A percentile compares a stretch with the other conserved stretches of the same genome.
Evolutionary conservation across 2,888 invertebrate species (phyloP).

Genomic region (Archips crataeganus): DNA sequence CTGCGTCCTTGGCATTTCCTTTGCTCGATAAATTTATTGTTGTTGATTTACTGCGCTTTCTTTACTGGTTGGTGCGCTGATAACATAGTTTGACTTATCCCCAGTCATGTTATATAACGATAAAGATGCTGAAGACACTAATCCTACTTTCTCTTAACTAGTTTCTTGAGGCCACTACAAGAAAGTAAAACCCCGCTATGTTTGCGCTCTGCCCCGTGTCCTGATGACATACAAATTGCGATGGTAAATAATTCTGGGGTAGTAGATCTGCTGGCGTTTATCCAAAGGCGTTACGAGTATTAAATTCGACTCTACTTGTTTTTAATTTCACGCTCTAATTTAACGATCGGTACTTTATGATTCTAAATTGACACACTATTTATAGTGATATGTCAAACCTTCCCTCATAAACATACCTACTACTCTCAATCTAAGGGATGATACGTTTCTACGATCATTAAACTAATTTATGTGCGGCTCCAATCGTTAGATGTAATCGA

Average conservation of each 20-base stretch:
- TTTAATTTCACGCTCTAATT: conserved; percentile 25
- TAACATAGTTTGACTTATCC: conserved; percentile 21
- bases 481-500: conserved; percentile 28
- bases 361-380: conserved; percentile 17
- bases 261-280: conserved; percentile 52
- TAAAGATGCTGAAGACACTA: conserved; percentile 75
- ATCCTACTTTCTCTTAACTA: conserved; percentile 85
- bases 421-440: conserved; percentile 6
- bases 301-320: conserved; percentile 27
- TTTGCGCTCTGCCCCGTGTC: conserved; percentile 79
- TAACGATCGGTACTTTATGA: conserved; percentile 12
- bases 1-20: conserved; percentile 38
- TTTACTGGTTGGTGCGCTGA: conserved; percentile 14
- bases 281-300: conserved; percentile 37
- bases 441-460: conserved; percentile 29
- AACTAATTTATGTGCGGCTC: conserved; percentile 22
- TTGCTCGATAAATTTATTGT: conserved; percentile 20
- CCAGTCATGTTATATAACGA: conserved; percentile 70
- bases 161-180: conserved; percentile 82
- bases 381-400: neutral
- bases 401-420: neutral
- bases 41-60: conserved; percentile 20
- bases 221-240: conserved; percentile 82
- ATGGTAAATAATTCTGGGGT: conserved; percentile 76
- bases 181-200: conserved; percentile 85